phyloP scores from a whole-genome alignment of 1,140 invertebrate species.

The Liolophura sinensis region DNA sequence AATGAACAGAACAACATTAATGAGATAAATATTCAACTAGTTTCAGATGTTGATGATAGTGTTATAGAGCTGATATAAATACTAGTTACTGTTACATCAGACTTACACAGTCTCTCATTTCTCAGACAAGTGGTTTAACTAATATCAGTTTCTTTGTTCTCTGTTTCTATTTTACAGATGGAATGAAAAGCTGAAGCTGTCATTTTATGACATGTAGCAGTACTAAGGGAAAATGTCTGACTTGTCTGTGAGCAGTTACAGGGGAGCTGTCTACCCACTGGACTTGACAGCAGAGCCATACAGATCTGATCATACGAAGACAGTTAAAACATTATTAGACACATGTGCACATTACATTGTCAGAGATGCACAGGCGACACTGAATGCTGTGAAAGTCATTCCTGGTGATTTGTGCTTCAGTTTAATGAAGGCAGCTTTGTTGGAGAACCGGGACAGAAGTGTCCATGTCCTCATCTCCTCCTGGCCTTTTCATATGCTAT shows the following conservation, averaged over 20 bases:
- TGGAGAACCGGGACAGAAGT: conserved; percentile 33
- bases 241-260: conserved; percentile 38
- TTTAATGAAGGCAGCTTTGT: conserved; percentile 44
- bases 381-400: conserved; percentile 22
- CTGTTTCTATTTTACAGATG: neutral
- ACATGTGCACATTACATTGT: conserved; percentile 35
- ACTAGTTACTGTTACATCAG: too few species aligned
- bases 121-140: too few species aligned
- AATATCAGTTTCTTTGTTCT: too few species aligned
- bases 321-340: conserved; percentile 26
- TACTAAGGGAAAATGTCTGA: conserved; percentile 16
- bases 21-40: too few species aligned
- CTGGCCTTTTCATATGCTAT: conserved; percentile 38
- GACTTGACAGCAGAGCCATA: conserved; percentile 25
- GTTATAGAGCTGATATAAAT: too few species aligned
- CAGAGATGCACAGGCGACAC: conserved; percentile 34
- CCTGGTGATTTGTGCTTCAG: conserved; percentile 37
- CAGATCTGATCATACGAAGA: conserved; percentile 5
- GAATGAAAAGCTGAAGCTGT: conserved; percentile 2
- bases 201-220: conserved; percentile 6
- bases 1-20: too few species aligned
- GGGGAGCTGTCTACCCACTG: conserved; percentile 37
- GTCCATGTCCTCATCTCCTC: conserved; percentile 35
- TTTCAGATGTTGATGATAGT: too few species aligned
- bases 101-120: too few species aligned